Base-by-base conservation (phyloP, 2,888 invertebrate species). In the Lacanobia oleracea region DNA sequence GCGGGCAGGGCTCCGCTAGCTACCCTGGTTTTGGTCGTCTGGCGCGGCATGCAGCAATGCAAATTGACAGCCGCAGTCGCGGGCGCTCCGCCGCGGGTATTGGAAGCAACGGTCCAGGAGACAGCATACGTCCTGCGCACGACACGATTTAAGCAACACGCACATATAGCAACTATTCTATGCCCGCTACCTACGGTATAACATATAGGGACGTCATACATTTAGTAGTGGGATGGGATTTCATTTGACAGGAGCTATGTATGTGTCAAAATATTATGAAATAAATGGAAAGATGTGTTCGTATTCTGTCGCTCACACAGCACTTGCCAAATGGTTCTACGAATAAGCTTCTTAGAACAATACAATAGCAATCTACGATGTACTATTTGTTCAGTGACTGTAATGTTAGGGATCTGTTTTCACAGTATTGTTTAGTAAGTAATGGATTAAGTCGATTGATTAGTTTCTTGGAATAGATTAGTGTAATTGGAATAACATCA, bases 21-120 rank as follows among this genome's bases (percentile, higher is more conserved):
- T 97, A 96, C 91, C 96, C 91, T 93, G 93, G 86, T 87, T 90
- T 87, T 91, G 91, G 73, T 96, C 97, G 94, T 97, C 97, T 92
- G 97, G 98, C 88, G 97, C 98, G 92, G 98, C 97, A 96, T 98
- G 98, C 92, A 98, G 97, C 92, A 98, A 97, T 90, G 98, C 98
- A 96, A 98, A 98, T 96, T 98, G 98, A 97, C 98, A 98, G 96
- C 98, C 98, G 94, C 98, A 98, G 95, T 98, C 98, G 93, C 98
- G 97, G 86, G 97, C 97, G 93, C 97, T 96, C 93, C 98, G 97
- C 89, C 98, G 97, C 87, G 98, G 97, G 95, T 98, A 98, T 96
- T 97, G 98, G 97, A 98, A 98, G 97, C 98, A 98, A 96, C 97
- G 97, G 96, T 98, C 98, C 97, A 98, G 97, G 87, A 98, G 96